These are phyloP conservation scores for Charanyca ferruginea DNA, from an alignment of 2,888 invertebrate genomes.

Conservation along the genomic window DNA sequence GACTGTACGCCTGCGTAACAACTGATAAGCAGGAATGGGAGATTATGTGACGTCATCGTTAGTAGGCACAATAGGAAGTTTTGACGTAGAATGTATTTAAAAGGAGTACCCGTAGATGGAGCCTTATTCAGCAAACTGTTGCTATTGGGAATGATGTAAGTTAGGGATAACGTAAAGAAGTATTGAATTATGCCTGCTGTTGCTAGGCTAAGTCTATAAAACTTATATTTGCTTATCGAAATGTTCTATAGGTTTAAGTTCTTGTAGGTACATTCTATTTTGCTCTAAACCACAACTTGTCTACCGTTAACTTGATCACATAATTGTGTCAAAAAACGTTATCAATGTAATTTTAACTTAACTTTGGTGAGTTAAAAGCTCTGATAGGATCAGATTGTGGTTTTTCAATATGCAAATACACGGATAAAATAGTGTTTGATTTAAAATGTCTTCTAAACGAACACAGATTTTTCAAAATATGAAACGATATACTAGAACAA, in stretches of 20 bases:
- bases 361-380: slow-evolving; percentile 2
- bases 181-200: no score
- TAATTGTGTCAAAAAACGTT: neutral
- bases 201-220: no score
- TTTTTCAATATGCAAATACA: slow-evolving; percentile 35
- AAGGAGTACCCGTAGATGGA: neutral
- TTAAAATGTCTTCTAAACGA: slow-evolving; percentile 37
- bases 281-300: neutral
- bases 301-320: slow-evolving; percentile 2
- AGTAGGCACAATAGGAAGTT: neutral
- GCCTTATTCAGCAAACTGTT: neutral
- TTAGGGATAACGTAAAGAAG: no score
- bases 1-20: slow-evolving; percentile 63
- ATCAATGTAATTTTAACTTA: slow-evolving; percentile 12
- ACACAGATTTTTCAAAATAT: slow-evolving; percentile 42
- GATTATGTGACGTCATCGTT: slow-evolving; percentile 38
- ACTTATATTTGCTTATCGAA: no score
- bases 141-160: neutral
- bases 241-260: no score
- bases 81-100: neutral
- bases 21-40: slow-evolving; percentile 55
- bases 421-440: slow-evolving; percentile 39
- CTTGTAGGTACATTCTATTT: neutral
- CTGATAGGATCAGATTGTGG: slow-evolving; percentile 25
- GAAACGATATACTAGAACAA: slow-evolving; percentile 19